A percentile compares a stretch with the other conserved stretches of the same genome.
These are phyloP conservation scores for Calliphora vomitoria DNA, from an alignment of 2,888 invertebrate genomes.

Conservation along the genomic window DNA sequence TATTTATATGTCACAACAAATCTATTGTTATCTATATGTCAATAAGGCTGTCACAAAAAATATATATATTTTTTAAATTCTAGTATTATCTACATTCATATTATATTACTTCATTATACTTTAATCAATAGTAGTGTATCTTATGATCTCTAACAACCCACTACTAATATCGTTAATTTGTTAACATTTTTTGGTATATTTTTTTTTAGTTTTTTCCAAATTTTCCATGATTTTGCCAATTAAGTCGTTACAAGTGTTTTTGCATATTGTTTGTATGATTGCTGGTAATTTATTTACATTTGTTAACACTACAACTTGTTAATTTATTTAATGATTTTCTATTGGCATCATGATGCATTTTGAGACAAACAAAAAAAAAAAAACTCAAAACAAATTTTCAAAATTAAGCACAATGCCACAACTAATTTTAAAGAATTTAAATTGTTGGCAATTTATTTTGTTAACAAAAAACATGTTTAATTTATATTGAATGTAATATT, in stretches of 20 bases:
- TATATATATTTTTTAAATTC: too few relatives aligned
- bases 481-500: neutral
- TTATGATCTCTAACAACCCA: neutral
- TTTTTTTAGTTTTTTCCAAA: neutral
- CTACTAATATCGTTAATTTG: neutral
- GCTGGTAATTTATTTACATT: slow-evolving; percentile 58
- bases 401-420: slow-evolving; percentile 47
- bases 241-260: slow-evolving; percentile 51
- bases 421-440: slow-evolving; percentile 32
- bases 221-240: slow-evolving; percentile 48
- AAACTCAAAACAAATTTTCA: neutral
- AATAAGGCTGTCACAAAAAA: too few relatives aligned
- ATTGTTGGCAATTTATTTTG: slow-evolving; percentile 28
- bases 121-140: too few relatives aligned
- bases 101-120: too few relatives aligned
- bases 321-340: slow-evolving; percentile 58
- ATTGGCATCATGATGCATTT: slow-evolving; percentile 18
- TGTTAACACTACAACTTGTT: slow-evolving; percentile 48
- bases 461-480: neutral
- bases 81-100: too few relatives aligned
- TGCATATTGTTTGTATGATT: neutral
- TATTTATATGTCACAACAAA: too few relatives aligned
- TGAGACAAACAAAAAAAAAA: neutral
- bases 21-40: too few relatives aligned
- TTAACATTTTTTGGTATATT: neutral